Base-by-base conservation (phyloP, 2,888 invertebrate species). In the Acanthococcus lagerstroemiae region DNA sequence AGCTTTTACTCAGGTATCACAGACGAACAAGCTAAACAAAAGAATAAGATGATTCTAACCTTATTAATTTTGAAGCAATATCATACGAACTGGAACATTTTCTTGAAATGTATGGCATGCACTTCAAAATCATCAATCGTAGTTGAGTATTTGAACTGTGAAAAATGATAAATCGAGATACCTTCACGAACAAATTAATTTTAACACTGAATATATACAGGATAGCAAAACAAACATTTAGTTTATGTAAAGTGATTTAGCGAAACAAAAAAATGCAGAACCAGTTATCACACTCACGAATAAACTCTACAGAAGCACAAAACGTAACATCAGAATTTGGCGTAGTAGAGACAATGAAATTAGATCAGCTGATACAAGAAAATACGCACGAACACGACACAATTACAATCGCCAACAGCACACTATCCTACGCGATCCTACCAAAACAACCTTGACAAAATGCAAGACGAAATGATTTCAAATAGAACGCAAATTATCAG, bases 301-400 rank as follows among this genome's bases (percentile, higher is more conserved):
- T n/a, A 37, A 15, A 37, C 37, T 37, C 2, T 3, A 30, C 12
- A 9, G 37, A 30, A 12, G 37, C 6, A 58, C 24, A 44, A 21
- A 25, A n/a, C n/a, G 46, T 21, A 50, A 25, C n/a, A 30, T 27
- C 25, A 26, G n/a, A 61, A 50, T 61, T 61, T 61, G 27, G 61
- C 50, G 37, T 30, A 52, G 37, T 26, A 30, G 15, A 54, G 52
- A 63, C 63, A 63, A 63, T 63, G 63, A 52, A 63, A 44, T 24
- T 24, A 44, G 54, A 63, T 61, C 63, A 63, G 63, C 63, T 63
- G 63, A 63, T 54, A 22, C 27, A 63, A 60, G 48, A 48, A 60
- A 24, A 63, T 52, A 12, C 12, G 24, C 12, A 37, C n/a, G 37
- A 9, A n/a, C 37, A 37, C 37, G 37, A 37, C 37, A 37, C 37